Percentiles rank a stretch among this genome's conserved stretches.
phyloP scores from a whole-genome alignment of 2,888 invertebrate species.

The Sarcophaga variegata region DNA sequence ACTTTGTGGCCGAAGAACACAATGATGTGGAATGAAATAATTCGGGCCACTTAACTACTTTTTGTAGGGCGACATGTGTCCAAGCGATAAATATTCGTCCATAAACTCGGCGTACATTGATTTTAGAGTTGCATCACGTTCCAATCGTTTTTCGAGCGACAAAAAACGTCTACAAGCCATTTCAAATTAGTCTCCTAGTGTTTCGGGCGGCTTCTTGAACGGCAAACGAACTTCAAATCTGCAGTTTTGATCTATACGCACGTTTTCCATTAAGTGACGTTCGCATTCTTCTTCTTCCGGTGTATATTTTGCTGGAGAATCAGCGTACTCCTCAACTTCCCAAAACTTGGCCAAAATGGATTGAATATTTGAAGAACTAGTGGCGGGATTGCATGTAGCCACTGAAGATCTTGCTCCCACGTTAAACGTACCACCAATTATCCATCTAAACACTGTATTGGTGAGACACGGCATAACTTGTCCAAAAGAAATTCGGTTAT shows the following conservation, averaged over 20 bases:
- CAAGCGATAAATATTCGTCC: conserved; percentile 42
- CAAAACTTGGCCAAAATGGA: conserved; percentile 25
- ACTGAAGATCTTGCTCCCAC: neutral
- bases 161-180: too few species aligned
- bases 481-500: conserved; percentile 53
- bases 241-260: neutral
- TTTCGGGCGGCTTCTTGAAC: conserved; percentile 37
- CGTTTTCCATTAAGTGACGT: conserved; percentile 20
- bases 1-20: conserved; percentile 49
- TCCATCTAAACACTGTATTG: conserved; percentile 53
- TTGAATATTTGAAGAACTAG: conserved; percentile 1
- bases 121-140: conserved; percentile 26
- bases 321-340: conserved; percentile 30
- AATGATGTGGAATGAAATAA: conserved; percentile 57
- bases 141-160: too few species aligned
- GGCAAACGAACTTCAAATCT: conserved; percentile 29
- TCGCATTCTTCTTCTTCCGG: conserved; percentile 35
- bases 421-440: neutral
- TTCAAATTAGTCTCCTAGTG: conserved; percentile 25
- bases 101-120: conserved; percentile 29
- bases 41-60: neutral
- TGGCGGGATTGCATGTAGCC: neutral
- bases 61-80: conserved; percentile 33
- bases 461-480: conserved; percentile 20
- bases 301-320: neutral